Percentiles rank a stretch among this genome's conserved stretches.
phyloP scores from a whole-genome alignment of 2,888 invertebrate species.

The Latheticus oryzae region DNA sequence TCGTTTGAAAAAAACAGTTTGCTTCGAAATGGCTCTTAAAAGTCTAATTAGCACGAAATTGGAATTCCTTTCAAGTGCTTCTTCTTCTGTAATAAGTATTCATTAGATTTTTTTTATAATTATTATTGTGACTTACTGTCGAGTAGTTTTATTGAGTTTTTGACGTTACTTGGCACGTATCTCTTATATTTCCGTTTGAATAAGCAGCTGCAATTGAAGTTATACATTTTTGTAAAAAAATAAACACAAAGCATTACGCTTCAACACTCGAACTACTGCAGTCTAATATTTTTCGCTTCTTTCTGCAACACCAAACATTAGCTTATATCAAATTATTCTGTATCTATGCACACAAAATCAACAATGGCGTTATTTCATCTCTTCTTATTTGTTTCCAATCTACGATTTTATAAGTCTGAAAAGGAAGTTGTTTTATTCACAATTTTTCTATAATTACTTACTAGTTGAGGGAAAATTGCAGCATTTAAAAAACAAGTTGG shows the following conservation, averaged over 20 bases:
- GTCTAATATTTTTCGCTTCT: conserved; percentile 6
- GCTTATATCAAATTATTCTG: conserved; percentile 12
- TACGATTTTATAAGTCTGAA: conserved; percentile 22
- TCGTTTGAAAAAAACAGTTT: too few species aligned
- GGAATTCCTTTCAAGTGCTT: conserved; percentile 8
- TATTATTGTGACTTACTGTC: conserved; percentile 23
- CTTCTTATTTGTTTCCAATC: conserved; percentile 16
- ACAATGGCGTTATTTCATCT: conserved; percentile 24
- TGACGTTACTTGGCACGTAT: conserved; percentile 12
- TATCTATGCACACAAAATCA: conserved; percentile 33
- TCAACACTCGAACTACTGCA: conserved; percentile 6
- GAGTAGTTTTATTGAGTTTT: conserved; percentile 24
- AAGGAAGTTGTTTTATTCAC: conserved; percentile 23
- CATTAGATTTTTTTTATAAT: conserved; percentile 3
- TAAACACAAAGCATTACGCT: conserved; percentile 21
- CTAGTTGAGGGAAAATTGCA: conserved; percentile 64
- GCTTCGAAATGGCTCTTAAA: conserved; percentile 3
- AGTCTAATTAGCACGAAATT: conserved; percentile 14
- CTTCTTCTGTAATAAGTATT: conserved; percentile 17
- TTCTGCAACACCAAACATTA: conserved; percentile 34
- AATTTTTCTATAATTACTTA: conserved; percentile 57
- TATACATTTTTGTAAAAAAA: conserved; percentile 26
- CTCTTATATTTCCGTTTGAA: conserved; percentile 25
- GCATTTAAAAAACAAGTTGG: conserved; percentile 35
- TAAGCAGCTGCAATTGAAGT: conserved; percentile 28